A percentile compares a stretch with the other conserved stretches of the same genome.
Evolutionary conservation across 2,113 vertebrate species (phyloP).

Genomic region (Neomonachus schauinslandi): DNA sequence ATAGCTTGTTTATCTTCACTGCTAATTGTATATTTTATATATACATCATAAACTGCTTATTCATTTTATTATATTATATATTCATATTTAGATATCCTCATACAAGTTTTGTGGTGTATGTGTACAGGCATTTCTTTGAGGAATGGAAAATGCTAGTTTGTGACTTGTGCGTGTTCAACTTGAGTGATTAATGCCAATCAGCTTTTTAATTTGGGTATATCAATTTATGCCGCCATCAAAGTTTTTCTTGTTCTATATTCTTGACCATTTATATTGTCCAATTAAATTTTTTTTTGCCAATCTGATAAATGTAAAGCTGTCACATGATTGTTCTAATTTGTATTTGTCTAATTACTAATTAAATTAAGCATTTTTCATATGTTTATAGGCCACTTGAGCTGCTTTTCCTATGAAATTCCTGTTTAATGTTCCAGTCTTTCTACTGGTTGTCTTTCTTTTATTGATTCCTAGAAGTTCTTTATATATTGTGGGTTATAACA

Average conservation of each 20-base stretch:
- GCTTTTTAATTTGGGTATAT: not conserved
- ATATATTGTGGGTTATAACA: not conserved
- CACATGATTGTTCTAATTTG: conserved; percentile 24
- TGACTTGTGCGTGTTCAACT: not conserved
- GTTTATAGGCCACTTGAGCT: not conserved
- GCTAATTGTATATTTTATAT: not conserved
- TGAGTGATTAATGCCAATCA: not conserved
- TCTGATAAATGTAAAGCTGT: not conserved
- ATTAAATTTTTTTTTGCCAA: not conserved
- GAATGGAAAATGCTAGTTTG: not conserved
- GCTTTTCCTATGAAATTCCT: not conserved
- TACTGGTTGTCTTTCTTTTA: not conserved
- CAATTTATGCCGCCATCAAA: not conserved
- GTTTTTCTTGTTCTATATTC: not conserved
- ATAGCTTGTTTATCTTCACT: not conserved
- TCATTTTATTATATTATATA: not conserved
- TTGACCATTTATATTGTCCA: not conserved
- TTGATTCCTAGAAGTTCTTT: not conserved
- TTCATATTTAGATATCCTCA: not conserved
- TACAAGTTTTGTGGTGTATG: not conserved
- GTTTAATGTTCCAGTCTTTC: not conserved
- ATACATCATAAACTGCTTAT: not conserved
- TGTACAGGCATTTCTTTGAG: not conserved
- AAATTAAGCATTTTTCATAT: not conserved
- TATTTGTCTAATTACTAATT: not conserved